Evolutionary conservation across 2,888 invertebrate species (phyloP).

Genomic region (Troides oblongomaculatus): DNA sequence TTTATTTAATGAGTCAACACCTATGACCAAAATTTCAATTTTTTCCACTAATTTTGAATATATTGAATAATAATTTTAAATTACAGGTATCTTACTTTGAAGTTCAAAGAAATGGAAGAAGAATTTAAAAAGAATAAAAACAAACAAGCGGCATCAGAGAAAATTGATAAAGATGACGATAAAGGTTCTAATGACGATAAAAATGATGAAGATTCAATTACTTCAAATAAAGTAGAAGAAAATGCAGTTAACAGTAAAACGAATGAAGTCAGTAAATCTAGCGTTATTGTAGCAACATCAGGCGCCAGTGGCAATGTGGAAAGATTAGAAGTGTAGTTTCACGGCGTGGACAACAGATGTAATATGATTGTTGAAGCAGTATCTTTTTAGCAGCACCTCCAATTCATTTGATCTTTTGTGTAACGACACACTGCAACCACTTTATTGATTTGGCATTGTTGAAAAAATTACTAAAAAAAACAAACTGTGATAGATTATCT

Average conservation of each 20-base stretch:
- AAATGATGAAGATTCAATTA: slow-evolving; percentile 14
- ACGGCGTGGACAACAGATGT: not conserved
- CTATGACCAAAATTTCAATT: too few relatives aligned
- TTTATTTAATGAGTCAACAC: too few relatives aligned
- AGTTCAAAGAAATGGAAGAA: slow-evolving; percentile 93
- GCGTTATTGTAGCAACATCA: slow-evolving; percentile 61
- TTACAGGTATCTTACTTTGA: slow-evolving; percentile 86
- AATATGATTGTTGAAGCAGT: not conserved
- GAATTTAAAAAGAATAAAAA: slow-evolving; percentile 86
- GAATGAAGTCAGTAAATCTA: slow-evolving; percentile 52
- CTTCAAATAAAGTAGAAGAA: slow-evolving; percentile 32
- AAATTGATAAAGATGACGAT: slow-evolving; percentile 48
- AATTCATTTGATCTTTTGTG: not conserved
- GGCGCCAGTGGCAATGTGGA: slow-evolving; percentile 70
- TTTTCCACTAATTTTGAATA: not conserved
- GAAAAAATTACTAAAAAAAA: slow-evolving; percentile 25
- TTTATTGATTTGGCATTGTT: not conserved
- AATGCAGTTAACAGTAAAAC: slow-evolving; percentile 37
- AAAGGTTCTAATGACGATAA: slow-evolving; percentile 42
- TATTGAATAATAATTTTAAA: not conserved
- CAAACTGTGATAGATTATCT: slow-evolving; percentile 56
- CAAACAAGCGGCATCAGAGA: slow-evolving; percentile 41
- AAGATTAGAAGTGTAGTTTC: slow-evolving; percentile 50
- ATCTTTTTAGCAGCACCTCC: not conserved
- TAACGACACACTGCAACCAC: not conserved